Evolutionary conservation across 2,113 vertebrate species (phyloP).

Genomic region (Ictalurus furcatus): DNA sequence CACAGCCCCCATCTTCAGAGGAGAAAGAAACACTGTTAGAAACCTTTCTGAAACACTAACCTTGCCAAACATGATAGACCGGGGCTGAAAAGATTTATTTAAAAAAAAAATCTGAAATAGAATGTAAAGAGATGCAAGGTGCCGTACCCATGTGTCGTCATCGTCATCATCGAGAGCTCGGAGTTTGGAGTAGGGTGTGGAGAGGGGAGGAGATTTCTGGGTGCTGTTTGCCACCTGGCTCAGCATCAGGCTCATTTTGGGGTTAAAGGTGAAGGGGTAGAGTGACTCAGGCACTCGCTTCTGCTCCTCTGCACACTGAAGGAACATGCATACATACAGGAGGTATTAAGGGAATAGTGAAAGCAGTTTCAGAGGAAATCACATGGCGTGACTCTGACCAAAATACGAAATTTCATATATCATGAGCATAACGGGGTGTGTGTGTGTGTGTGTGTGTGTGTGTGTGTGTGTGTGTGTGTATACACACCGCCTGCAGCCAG

Average conservation of each 20-base stretch:
- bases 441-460: neutral
- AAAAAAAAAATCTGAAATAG: neutral
- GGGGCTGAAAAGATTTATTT: neutral
- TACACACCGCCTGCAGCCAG: slow-evolving; percentile 89
- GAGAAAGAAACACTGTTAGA: neutral
- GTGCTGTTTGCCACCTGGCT: slow-evolving; percentile 79
- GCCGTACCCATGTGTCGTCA: slow-evolving; percentile 46
- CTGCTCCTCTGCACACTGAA: slow-evolving; percentile 87
- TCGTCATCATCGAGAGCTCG: slow-evolving; percentile 40
- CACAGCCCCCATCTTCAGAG: slow-evolving; percentile 45
- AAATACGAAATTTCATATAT: neutral
- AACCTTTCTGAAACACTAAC: neutral
- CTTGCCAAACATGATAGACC: neutral
- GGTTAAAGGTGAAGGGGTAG: slow-evolving; percentile 95
- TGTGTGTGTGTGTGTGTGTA: neutral
- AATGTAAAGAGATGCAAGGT: neutral
- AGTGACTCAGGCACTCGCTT: slow-evolving; percentile 86
- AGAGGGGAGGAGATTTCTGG: slow-evolving; percentile 67
- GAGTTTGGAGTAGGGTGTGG: slow-evolving; percentile 51
- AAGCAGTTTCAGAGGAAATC: neutral
- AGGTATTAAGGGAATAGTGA: neutral
- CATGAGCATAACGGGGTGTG: neutral
- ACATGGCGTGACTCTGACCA: neutral
- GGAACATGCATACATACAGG: neutral
- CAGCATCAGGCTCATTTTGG: slow-evolving; percentile 96